phyloP scores from a whole-genome alignment of 1,140 invertebrate species.

The Zelostemma sp. region DNA sequence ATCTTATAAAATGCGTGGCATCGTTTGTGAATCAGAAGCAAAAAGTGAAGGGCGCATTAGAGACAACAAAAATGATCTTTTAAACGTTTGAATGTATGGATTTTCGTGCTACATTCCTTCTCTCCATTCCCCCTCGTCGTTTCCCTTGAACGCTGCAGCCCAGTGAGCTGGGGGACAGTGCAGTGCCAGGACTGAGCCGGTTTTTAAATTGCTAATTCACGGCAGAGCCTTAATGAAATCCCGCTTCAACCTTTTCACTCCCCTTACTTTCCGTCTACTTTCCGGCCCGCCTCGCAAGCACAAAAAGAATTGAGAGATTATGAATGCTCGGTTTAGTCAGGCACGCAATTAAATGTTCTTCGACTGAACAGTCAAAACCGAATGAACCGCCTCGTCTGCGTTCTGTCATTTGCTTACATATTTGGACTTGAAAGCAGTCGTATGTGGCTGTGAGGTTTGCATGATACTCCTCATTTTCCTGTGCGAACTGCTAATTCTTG shows the following conservation, averaged over 20 bases:
- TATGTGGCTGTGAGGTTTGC: neutral
- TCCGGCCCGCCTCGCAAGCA: constrained; percentile 8
- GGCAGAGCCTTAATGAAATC: constrained; percentile 56
- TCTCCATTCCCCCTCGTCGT: constrained; percentile 8
- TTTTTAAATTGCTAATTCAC: constrained; percentile 63
- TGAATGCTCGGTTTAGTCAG: constrained; percentile 43
- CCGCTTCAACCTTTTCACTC: constrained; percentile 43
- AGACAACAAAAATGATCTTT: neutral
- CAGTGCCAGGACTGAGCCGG: constrained; percentile 48
- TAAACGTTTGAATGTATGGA: constrained; percentile 1
- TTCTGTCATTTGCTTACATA: neutral
- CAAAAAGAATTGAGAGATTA: constrained; percentile 52
- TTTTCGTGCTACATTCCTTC: no score
- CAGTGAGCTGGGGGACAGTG: constrained; percentile 32
- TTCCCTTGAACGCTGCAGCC: constrained; percentile 19
- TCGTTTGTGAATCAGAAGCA: no score
- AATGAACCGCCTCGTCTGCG: neutral
- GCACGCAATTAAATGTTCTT: constrained; percentile 51
- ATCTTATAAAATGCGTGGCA: no score
- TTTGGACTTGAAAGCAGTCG: neutral
- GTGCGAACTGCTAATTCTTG: neutral
- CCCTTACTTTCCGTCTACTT: constrained; percentile 19
- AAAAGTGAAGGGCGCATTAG: no score
- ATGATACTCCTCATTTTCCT: neutral
- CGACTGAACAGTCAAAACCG: constrained; percentile 45